phyloP scores from a whole-genome alignment of 2,113 vertebrate species.

The Strix uralensis region DNA sequence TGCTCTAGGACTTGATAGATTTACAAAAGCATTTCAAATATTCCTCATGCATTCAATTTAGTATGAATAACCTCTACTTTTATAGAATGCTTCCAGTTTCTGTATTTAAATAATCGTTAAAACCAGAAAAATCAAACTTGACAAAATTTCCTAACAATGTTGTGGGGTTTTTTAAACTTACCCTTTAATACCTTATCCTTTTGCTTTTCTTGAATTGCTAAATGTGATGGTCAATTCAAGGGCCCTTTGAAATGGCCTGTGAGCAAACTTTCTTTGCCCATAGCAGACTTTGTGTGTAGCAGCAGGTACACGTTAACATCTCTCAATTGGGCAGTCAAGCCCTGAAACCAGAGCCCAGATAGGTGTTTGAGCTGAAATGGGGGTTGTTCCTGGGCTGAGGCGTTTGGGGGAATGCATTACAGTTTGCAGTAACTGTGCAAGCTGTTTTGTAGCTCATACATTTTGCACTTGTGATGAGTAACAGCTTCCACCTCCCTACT shows the following conservation, averaged over 20 bases:
- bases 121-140: neutral
- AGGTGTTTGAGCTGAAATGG: neutral
- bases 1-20: neutral
- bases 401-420: neutral
- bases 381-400: neutral
- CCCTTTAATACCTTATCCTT: neutral
- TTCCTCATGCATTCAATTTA: neutral
- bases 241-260: neutral
- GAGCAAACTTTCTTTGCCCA: neutral
- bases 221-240: neutral
- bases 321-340: neutral
- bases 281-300: neutral
- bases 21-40: neutral
- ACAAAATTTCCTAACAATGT: neutral
- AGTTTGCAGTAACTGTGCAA: neutral
- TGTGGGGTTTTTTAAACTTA: neutral
- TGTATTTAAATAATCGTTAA: neutral
- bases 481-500: neutral
- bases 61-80: neutral
- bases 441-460: neutral
- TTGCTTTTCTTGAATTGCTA: neutral
- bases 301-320: neutral
- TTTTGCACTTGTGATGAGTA: neutral
- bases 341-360: neutral
- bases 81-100: neutral